Evolutionary conservation across 2,797 vertebrate species (phyloP).

Genomic region (Danio albolineatus): DNA sequence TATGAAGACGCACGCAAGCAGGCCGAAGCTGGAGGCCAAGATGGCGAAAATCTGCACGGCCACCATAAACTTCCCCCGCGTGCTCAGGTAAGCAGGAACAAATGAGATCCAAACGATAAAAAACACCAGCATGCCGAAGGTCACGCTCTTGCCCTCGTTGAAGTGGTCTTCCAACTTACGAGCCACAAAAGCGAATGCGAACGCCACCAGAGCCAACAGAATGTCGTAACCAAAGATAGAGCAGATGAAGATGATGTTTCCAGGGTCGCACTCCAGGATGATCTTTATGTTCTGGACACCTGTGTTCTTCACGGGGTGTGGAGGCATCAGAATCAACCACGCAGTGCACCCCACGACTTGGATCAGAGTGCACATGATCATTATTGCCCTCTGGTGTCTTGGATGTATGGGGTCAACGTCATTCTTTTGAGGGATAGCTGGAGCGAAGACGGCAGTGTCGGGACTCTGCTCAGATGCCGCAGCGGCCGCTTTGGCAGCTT

Average conservation of each 20-base stretch:
- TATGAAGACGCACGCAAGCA: conserved; percentile 85
- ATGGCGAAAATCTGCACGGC: conserved; percentile 91
- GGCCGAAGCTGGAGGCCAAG: conserved; percentile 87
- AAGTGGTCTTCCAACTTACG: conserved; percentile 85
- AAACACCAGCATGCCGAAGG: conserved; percentile 88
- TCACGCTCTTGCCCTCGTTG: conserved; percentile 86
- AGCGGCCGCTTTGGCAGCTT: conserved; percentile 71
- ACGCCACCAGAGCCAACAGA: conserved; percentile 82
- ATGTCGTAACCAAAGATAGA: conserved; percentile 84
- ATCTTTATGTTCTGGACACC: conserved; percentile 86
- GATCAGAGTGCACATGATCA: conserved; percentile 72
- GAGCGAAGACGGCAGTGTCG: conserved; percentile 69
- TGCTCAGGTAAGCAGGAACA: conserved; percentile 88
- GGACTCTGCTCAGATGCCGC: conserved; percentile 70
- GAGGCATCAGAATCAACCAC: conserved; percentile 82
- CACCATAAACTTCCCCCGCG: conserved; percentile 89
- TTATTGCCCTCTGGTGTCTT: conserved; percentile 79
- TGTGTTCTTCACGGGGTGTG: conserved; percentile 83
- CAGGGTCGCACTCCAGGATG: conserved; percentile 86
- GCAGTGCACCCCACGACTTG: conserved; percentile 78
- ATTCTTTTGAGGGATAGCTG: conserved; percentile 58
- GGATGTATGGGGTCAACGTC: conserved; percentile 70
- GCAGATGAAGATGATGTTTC: conserved; percentile 85
- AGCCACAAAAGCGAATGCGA: conserved; percentile 82
- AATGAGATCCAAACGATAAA: conserved; percentile 92